Evolutionary conservation across 2,888 invertebrate species (phyloP), one percentile per base, ranked within the genome.

Genomic region (Thecocarcelia acutangulata): DNA sequence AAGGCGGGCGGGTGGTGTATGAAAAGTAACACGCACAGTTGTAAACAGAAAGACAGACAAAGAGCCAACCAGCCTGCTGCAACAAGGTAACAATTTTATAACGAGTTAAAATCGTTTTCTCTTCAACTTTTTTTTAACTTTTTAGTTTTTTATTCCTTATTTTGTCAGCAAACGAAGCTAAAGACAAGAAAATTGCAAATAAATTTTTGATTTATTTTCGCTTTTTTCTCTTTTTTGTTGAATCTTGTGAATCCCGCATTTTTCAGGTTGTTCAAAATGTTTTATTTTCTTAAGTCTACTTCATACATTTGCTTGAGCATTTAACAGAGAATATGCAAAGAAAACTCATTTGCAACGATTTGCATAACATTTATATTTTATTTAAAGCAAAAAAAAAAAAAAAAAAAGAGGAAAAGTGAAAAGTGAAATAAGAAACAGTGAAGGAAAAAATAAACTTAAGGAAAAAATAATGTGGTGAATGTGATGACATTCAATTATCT

Each of bases 341-440:
- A 72, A 68, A 73, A 79, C 46, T 79, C 68, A 79, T 79, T 79
- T 79, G 72, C 61, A 73, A 66, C 54, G 46, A 63, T 79, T 79
- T 79, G 79, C 73, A 73, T 73, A 61, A 59, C 33, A 44, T 68
- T 61, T 52, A 54, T 46, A 68, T 59, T 64, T 58, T 75, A 46
- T 75, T 66, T 40, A 64, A 64, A 4, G 40, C 13, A 19, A 15
- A 33, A 21, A 11, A 17, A 17, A 1, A 3, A 17, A 59, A 3
- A n/a, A n/a, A n/a, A n/a, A n/a, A n/a, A n/a, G n/a, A n/a, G n/a
- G n/a, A n/a, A n/a, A n/a, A n/a, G n/a, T n/a, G n/a, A n/a, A n/a
- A 58, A 40, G 13, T 40, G 11, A 21, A 21, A 37, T 0, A 12
- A 15, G 33, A 33, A 5, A 37, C 40, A 75, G 66, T 9, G 17